Base-by-base conservation (phyloP, 2,888 invertebrate genomes). In the Agrilus mali region DNA sequence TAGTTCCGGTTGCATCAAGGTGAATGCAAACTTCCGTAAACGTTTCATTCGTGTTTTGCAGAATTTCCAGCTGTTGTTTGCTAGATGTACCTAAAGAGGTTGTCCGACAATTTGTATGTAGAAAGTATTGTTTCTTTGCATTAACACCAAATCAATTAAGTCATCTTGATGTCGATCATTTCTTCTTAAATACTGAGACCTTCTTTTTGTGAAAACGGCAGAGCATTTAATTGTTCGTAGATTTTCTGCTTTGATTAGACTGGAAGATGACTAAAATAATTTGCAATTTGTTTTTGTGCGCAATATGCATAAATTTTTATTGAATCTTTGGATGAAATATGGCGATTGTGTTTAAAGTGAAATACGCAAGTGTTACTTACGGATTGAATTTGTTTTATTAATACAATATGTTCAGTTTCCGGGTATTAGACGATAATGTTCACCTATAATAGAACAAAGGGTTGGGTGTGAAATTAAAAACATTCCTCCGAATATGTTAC, bases 81-180 rank as follows among this genome's bases (percentile, higher is more conserved):
- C 20, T 37, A 37, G 3, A 37, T 37, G 17, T 6, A 15, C 16
- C 14, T 7, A n/a, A 15, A 37, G 27, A 4, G 37, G 37, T 15
- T 37, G n/a, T 7, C 31, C 38, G 3, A 38, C 27, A 10, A 15
- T 38, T 22, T 38, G 38, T 7, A 38, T 38, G 22, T 38, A 38
- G 12, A 2, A 22, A 14, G 27, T 15, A 12, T 38, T 38, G 15
- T 17, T 32, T 10, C 27, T 27, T 10, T 15, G 12, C 38, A 38
- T 38, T 12, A 38, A 38, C 27, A 38, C 15, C 27, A 38, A 10
- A 38, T 38, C 38, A 22, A 38, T 14, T 12, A 38, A 4, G 8
- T 38, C 38, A 27, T 38, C 38, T 14, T 37, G 22, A 7, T 37
- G 37, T 13, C 37, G 17, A 16, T 37, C 37, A 37, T 37, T 37